Evolutionary conservation across 2,797 vertebrate genomes (phyloP), one percentile per base, ranked within the genome.

Genomic region (Champsocephalus gunnari): DNA sequence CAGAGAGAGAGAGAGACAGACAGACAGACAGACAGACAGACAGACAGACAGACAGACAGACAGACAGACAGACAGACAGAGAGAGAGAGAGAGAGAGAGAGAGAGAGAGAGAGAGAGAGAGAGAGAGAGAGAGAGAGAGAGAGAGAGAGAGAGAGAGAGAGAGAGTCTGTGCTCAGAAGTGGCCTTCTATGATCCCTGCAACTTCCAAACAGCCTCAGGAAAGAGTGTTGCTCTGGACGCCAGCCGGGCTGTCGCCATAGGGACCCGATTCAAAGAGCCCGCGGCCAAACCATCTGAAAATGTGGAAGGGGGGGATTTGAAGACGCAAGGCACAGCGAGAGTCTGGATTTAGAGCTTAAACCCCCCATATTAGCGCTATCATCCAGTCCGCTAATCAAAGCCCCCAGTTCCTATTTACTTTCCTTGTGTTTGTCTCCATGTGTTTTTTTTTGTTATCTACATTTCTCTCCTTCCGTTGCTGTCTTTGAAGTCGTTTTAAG

Each of bases 201-300:
- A 88, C 89, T 87, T 91, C 88, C 85, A 87, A 87, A 89, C 86
- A 88, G 87, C 90, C 91, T 92, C 88, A 88, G 87, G 87, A 81
- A 89, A 73, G 73, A 90, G 85, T 73, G 79, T 66, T 77, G 79
- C 84, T 89, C 86, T 80, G 88, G 88, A 76, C 75, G 80, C 87
- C 89, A 92, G 90, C 84, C 90, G 77, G 85, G 87, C 87, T 87
- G 91, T 90, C 88, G 81, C 90, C 92, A 92, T 87, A 87, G 91
- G 90, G 87, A 86, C 86, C 75, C 81, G 32, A 88, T 91, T 92
- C 91, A 92, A 93, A 92, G 86, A 87, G 88, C 74, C 85, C 79
- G 67, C n/a, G 79, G 82, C 89, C 75, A 84, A 88, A 90, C 83
- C 88, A 90, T 89, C 65, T 85, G 70, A 91, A 81, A 71, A 84